Conservation (phyloP, 2,888 invertebrate genomes). For the Operophtera brumata region DNA sequence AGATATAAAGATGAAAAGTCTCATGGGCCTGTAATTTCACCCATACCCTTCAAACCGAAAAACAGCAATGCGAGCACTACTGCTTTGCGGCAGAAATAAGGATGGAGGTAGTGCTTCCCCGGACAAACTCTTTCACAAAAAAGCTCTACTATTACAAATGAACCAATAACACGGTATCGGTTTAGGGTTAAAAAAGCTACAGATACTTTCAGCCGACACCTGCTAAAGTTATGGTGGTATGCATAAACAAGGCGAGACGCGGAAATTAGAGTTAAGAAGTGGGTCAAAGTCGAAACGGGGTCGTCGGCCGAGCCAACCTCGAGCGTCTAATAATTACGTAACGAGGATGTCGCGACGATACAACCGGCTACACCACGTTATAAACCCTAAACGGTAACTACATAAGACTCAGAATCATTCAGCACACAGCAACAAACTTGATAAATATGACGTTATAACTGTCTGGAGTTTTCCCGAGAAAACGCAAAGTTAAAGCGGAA, state of each 20-base stretch:
- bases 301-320: conserved; percentile 60
- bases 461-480: conserved; percentile 39
- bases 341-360: conserved; percentile 59
- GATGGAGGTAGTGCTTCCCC: no score
- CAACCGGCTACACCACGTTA: conserved; percentile 36
- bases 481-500: conserved; percentile 38
- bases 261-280: conserved; percentile 77
- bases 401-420: conserved; percentile 38
- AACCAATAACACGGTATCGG: background rate
- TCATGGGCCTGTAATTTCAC: no score
- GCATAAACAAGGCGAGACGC: conserved; percentile 63
- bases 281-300: conserved; percentile 76
- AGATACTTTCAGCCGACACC: conserved; percentile 21
- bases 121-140: no score
- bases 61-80: no score
- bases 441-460: conserved; percentile 45
- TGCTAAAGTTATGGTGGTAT: conserved; percentile 43
- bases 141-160: no score
- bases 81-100: no score
- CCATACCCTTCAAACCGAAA: no score
- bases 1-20: no score
- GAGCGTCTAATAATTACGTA: conserved; percentile 72
- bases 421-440: conserved; percentile 31
- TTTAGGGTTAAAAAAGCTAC: conserved; percentile 8
- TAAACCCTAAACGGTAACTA: conserved; percentile 29